phyloP scores from a whole-genome alignment of 2,888 invertebrate species.

The Brachynemurus nebulosus region DNA sequence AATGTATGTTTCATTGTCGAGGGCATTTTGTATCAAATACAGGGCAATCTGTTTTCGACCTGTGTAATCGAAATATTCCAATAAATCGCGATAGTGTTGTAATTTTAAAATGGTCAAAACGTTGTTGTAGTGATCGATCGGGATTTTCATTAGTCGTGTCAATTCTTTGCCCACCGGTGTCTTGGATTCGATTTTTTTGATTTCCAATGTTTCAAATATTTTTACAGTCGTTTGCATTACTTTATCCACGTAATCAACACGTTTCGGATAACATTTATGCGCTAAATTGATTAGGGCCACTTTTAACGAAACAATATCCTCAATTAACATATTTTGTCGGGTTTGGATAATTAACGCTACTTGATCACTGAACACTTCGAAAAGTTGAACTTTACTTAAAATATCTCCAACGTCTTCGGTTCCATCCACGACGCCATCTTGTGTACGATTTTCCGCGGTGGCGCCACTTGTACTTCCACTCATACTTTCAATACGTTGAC shows the following conservation, averaged over 20 bases:
- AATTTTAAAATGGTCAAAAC: conserved; percentile 75
- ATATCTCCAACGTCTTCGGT: conserved; percentile 38
- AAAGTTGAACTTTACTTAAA: conserved; percentile 81
- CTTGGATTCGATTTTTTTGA: conserved; percentile 65
- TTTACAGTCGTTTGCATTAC: conserved; percentile 35
- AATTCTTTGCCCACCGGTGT: conserved; percentile 85
- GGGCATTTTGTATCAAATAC: conserved; percentile 76
- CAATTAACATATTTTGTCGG: conserved; percentile 86
- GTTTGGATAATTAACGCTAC: conserved; percentile 89
- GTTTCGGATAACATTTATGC: conserved; percentile 90
- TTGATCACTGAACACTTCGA: conserved; percentile 97
- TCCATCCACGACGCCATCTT: neutral
- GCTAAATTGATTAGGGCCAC: conserved; percentile 89
- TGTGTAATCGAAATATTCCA: conserved; percentile 77
- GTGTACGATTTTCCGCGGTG: neutral
- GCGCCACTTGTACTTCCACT: conserved; percentile 24
- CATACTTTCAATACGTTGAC: conserved; percentile 55
- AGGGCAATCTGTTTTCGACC: conserved; percentile 76
- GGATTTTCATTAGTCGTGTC: conserved; percentile 83
- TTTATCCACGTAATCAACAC: conserved; percentile 89
- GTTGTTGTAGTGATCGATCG: conserved; percentile 89
- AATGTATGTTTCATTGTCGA: conserved; percentile 80
- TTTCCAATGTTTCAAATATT: conserved; percentile 77
- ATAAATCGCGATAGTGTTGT: conserved; percentile 72
- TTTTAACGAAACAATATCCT: conserved; percentile 92